These are phyloP conservation scores for Pyrgilauda ruficollis DNA, from an alignment of 2,113 vertebrate species.

Conservation along the genomic window DNA sequence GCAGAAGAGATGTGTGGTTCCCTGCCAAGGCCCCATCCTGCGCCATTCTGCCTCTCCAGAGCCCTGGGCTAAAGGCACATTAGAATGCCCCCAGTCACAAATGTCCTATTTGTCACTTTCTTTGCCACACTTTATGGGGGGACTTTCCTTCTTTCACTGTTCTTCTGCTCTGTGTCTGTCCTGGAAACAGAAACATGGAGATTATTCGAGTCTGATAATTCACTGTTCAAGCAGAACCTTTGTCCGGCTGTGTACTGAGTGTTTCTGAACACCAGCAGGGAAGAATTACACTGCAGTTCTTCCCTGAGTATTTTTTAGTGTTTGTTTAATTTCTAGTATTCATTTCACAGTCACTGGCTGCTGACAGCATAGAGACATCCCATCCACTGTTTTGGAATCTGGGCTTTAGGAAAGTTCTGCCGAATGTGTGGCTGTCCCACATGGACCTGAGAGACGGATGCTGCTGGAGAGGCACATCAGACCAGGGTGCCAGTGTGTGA, in stretches of 20 bases:
- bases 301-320: background rate
- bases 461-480: background rate
- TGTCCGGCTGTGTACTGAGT: background rate
- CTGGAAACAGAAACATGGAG: background rate
- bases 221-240: background rate
- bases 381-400: background rate
- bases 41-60: background rate
- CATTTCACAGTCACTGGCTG: background rate
- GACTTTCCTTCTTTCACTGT: background rate
- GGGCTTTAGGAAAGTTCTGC: background rate
- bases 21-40: background rate
- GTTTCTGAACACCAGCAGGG: background rate
- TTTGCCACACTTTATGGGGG: background rate
- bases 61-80: background rate
- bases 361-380: background rate
- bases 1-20: background rate
- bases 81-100: background rate
- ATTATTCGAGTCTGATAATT: background rate
- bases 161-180: background rate
- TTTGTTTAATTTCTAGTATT: background rate
- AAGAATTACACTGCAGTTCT: background rate
- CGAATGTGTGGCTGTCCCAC: accelerated
- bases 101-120: background rate
- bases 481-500: background rate
- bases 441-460: accelerated